Percentiles rank a stretch among this genome's conserved stretches.
phyloP scores from a whole-genome alignment of 64 coral and sea anemone species.

The Porites australiensis region DNA sequence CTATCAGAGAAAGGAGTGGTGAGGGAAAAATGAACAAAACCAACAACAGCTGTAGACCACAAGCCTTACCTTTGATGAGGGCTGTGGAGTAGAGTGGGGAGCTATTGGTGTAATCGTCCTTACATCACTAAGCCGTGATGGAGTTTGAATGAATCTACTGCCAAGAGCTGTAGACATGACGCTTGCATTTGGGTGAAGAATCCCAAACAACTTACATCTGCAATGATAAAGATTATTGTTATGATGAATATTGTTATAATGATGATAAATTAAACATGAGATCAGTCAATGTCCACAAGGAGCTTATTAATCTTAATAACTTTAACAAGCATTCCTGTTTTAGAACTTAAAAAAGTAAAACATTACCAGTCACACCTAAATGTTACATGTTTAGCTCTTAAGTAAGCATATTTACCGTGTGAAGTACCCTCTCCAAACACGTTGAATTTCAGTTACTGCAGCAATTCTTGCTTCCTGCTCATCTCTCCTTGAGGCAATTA shows the following conservation, averaged over 20 bases:
- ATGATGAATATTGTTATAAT: background rate
- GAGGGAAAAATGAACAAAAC: background rate
- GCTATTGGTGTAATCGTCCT: background rate
- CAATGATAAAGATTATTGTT: background rate
- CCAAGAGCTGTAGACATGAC: constrained; percentile 12
- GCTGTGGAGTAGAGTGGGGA: constrained; percentile 14
- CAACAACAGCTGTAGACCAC: background rate
- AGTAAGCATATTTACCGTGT: background rate
- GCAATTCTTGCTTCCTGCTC: constrained; percentile 22
- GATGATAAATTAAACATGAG: background rate
- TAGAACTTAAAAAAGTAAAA: background rate
- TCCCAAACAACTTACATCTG: constrained; percentile 62
- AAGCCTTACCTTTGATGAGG: background rate
- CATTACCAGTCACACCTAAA: background rate
- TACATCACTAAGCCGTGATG: constrained; percentile 20
- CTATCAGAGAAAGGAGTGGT: too few species aligned
- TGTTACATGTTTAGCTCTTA: too few species aligned
- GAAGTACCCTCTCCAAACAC: constrained; percentile 60
- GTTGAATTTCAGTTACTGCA: constrained; percentile 70
- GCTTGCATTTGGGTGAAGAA: constrained; percentile 62
- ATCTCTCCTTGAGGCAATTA: constrained; percentile 7
- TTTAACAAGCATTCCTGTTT: background rate
- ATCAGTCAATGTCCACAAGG: background rate
- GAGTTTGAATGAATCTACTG: constrained; percentile 18
- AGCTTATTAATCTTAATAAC: too few species aligned